Evolutionary conservation across 2,888 invertebrate genomes (phyloP), one percentile per base, ranked within the genome.

Genomic region (Drosophila fungiperda): DNA sequence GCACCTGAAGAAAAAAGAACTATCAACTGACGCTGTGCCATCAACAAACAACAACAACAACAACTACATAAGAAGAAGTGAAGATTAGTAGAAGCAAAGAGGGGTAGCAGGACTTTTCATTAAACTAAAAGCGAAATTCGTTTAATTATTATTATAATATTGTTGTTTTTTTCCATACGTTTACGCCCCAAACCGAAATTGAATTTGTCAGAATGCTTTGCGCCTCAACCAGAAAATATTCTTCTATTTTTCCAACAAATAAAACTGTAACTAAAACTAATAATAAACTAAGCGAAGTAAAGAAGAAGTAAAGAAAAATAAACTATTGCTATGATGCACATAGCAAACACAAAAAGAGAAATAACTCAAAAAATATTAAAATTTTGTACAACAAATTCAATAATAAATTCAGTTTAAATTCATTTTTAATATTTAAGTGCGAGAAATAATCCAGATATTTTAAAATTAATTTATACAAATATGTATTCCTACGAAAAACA

Each of bases 11-110:
- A 82, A 73, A 50, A 23, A 53, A 49, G 36, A 85, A 88, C 90
- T 85, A 89, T 87, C 77, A 88, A 86, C 73, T 76, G 82, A 83
- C 83, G 83, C 88, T 90, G 87, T 87, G 87, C 87, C 87, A 87
- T 87, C 69, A 86, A 76, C 73, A 88, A 69, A 73, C 76, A 75
- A 79, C 73, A 76, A 60, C 65, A 38, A 55, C 57, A 71, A 80
- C 69, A 71, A 78, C 78, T 68, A 80, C 75, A 67, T 36, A 58
- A 63, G 48, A 59, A 62, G 72, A 66, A 59, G 59, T 59, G 23
- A 55, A 59, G 17, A 49, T 65, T 60, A 54, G 49, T 69, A 66
- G 82, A 52, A 68, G 64, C 67, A 69, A 61, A 55, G 60, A 68
- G 65, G 50, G 60, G 54, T 29, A 55, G 64, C 52, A 67, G 53